Percentiles rank a stretch among this genome's conserved stretches.
phyloP scores from a whole-genome alignment of 2,888 invertebrate species.

The Parapristionchus giblindavisi region DNA sequence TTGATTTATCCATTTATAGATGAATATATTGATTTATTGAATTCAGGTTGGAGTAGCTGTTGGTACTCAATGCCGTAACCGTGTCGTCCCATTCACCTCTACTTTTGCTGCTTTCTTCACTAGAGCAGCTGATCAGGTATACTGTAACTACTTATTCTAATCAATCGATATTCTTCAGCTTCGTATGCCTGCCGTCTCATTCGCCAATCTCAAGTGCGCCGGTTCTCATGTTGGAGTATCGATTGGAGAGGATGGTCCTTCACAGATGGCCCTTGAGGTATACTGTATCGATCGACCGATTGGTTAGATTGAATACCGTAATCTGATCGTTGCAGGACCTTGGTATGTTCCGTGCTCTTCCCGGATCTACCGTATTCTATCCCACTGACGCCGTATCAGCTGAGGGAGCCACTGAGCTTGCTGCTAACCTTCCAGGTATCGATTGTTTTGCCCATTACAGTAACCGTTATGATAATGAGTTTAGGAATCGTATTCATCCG shows the following conservation, averaged over 20 bases:
- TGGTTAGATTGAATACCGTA: neutral
- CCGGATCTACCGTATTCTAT: constrained; percentile 79
- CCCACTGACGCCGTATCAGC: constrained; percentile 87
- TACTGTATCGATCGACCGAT: constrained; percentile 42
- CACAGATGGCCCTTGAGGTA: constrained; percentile 99
- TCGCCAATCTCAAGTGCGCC: constrained; percentile 93
- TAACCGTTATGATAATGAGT: constrained; percentile 72
- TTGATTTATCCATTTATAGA: too few species aligned
- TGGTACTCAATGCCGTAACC: constrained; percentile 89
- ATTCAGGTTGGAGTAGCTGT: constrained; percentile 82
- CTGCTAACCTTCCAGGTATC: constrained; percentile 75
- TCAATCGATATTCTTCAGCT: constrained; percentile 85
- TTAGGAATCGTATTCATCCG: constrained; percentile 89
- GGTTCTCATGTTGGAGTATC: constrained; percentile 94
- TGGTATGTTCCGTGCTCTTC: constrained; percentile 90
- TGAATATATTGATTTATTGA: too few species aligned
- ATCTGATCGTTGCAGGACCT: constrained; percentile 78
- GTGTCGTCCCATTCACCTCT: constrained; percentile 89
- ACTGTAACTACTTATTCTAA: too few species aligned
- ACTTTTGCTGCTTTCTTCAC: constrained; percentile 98
- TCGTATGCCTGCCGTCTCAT: constrained; percentile 98
- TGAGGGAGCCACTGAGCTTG: constrained; percentile 92
- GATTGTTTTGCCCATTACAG: neutral
- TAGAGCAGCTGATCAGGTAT: constrained; percentile 82
- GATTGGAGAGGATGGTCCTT: constrained; percentile 82